Evolutionary conservation across 2,888 invertebrate genomes (phyloP).

Genomic region (Athalia cordata): DNA sequence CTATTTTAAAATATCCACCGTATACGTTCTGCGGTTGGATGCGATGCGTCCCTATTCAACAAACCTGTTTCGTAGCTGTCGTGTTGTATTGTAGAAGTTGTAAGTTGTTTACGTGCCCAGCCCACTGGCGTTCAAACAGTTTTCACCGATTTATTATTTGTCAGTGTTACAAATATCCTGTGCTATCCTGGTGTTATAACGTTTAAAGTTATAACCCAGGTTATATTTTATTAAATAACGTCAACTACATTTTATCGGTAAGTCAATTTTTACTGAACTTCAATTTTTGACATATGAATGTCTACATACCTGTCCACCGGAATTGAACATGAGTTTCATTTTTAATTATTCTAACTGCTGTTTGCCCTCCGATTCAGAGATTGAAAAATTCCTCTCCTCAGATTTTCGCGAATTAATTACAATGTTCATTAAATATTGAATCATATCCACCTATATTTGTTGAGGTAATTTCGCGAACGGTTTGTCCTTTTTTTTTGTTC

Average conservation of each 20-base stretch:
- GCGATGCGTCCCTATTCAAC: conserved; percentile 59
- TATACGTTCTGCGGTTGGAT: conserved; percentile 59
- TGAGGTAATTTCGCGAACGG: too few relatives aligned
- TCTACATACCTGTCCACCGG: too few relatives aligned
- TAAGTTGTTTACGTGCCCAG: conserved; percentile 64
- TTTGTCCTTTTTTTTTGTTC: too few relatives aligned
- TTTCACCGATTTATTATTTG: conserved; percentile 33
- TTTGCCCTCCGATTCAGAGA: too few relatives aligned
- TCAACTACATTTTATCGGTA: conserved; percentile 50
- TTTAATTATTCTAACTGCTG: too few relatives aligned
- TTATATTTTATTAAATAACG: conserved; percentile 33
- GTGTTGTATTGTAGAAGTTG: conserved; percentile 62
- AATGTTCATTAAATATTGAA: too few relatives aligned
- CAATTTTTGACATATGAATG: conserved; percentile 25
- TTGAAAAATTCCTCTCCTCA: too few relatives aligned
- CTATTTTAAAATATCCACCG: conserved; percentile 64
- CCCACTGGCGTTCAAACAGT: conserved; percentile 54
- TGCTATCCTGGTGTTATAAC: conserved; percentile 35
- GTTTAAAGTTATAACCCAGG: conserved; percentile 18
- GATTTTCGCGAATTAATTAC: too few relatives aligned
- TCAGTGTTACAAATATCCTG: neutral
- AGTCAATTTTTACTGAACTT: conserved; percentile 45
- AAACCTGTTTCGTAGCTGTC: conserved; percentile 61
- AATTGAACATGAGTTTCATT: too few relatives aligned
- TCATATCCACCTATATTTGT: too few relatives aligned